Percentiles rank a stretch among this genome's conserved stretches.
phyloP scores from a whole-genome alignment of 1,140 invertebrate species.

The Myzus persicae region DNA sequence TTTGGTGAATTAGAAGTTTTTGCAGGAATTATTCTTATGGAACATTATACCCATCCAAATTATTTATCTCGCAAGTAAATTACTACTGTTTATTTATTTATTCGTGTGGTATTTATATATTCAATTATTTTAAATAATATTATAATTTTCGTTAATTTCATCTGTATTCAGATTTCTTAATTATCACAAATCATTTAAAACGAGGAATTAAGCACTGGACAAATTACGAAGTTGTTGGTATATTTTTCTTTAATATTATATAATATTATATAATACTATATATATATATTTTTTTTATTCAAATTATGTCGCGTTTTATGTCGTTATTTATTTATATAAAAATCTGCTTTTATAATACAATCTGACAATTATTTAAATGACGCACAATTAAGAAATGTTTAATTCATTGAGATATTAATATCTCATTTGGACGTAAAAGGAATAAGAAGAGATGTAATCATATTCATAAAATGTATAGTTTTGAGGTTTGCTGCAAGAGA shows the following conservation, averaged over 20 bases:
- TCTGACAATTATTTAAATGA: conserved; percentile 20
- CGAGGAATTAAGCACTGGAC: not conserved
- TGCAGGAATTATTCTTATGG: not conserved
- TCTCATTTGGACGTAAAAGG: not conserved
- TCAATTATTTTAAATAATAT: not conserved
- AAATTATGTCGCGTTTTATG: not conserved
- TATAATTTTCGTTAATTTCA: conserved; percentile 6
- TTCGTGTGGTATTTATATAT: not conserved
- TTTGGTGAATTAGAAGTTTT: not conserved
- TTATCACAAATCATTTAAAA: not conserved
- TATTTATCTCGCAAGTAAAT: not conserved
- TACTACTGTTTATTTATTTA: not conserved
- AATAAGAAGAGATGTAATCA: conserved; percentile 11
- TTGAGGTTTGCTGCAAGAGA: not conserved
- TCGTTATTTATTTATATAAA: not conserved
- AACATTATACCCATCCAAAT: not conserved
- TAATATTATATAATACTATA: not conserved
- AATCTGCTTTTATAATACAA: not conserved
- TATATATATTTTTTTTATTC: not conserved
- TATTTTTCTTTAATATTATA: not conserved
- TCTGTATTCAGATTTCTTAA: not conserved
- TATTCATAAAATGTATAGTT: not conserved
- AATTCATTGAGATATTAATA: conserved; percentile 42
- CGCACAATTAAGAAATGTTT: conserved; percentile 9
- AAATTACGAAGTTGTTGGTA: not conserved